Conservation (phyloP, 2,113 vertebrate genomes). For the Nycticryphes semicollaris region DNA sequence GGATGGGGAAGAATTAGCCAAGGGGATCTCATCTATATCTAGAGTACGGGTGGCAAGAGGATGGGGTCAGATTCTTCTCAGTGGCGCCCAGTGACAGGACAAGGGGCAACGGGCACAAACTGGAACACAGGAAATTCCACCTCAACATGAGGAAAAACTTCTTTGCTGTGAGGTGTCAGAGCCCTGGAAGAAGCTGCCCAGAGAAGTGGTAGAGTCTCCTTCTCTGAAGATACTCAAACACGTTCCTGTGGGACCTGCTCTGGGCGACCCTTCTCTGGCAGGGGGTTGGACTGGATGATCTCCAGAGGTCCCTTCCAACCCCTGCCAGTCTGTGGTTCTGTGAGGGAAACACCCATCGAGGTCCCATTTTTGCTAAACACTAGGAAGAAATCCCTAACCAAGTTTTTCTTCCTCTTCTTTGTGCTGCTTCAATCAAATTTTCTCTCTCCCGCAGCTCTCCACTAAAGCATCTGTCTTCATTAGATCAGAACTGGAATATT, state of each 20-base stretch:
- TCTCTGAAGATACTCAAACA: not conserved
- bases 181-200: not conserved
- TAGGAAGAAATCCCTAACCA: not conserved
- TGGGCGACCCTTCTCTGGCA: not conserved
- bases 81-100: not conserved
- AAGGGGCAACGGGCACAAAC: not conserved
- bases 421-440: not conserved
- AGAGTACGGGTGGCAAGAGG: not conserved
- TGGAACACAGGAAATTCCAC: not conserved
- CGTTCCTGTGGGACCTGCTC: not conserved
- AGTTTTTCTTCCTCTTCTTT: not conserved
- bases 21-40: not conserved
- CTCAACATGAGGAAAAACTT: not conserved
- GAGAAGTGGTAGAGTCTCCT: not conserved
- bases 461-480: not conserved
- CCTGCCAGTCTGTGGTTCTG: too few relatives aligned
- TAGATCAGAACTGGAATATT: not conserved
- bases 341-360: not conserved
- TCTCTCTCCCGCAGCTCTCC: not conserved
- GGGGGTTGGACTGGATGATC: not conserved
- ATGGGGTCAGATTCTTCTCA: not conserved
- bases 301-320: not conserved
- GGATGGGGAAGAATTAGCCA: not conserved
- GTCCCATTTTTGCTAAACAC: not conserved
- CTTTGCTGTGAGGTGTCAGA: not conserved